Conservation (phyloP, 2,113 vertebrate genomes). For the Periophthalmodon schlosseri region DNA sequence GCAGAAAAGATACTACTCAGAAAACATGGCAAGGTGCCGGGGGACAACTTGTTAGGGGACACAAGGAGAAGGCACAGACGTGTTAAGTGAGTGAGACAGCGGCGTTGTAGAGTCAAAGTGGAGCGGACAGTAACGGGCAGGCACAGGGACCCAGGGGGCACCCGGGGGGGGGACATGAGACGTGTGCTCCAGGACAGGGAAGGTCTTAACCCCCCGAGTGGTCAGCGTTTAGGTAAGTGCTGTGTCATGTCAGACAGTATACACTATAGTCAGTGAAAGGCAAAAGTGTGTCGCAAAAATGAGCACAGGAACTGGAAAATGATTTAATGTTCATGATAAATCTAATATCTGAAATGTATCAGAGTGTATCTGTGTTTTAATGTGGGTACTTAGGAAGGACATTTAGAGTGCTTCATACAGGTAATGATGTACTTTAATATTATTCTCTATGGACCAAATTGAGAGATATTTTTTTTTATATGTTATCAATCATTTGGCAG, state of each 20-base stretch:
- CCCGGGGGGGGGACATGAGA: constrained; percentile 4
- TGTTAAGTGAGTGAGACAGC: constrained; percentile 21
- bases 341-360: too few relatives aligned
- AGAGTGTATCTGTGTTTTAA: too few relatives aligned
- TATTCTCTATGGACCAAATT: too few relatives aligned
- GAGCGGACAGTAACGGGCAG: constrained; percentile 36
- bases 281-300: too few relatives aligned
- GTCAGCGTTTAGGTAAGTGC: constrained; percentile 55
- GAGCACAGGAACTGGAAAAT: too few relatives aligned
- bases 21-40: constrained; percentile 4
- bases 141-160: constrained; percentile 28
- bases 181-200: constrained; percentile 45
- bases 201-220: constrained; percentile 23
- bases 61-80: constrained; percentile 20
- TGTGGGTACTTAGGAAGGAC: too few relatives aligned
- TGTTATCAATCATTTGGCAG: too few relatives aligned
- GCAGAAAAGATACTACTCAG: neutral
- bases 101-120: constrained; percentile 33
- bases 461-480: too few relatives aligned
- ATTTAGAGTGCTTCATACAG: too few relatives aligned
- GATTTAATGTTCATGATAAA: too few relatives aligned
- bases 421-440: too few relatives aligned
- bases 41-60: constrained; percentile 1
- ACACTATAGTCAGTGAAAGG: too few relatives aligned
- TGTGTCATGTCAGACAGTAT: constrained; percentile 28